Evolutionary conservation across 2,797 vertebrate genomes (phyloP).

Genomic region (Pipistrellus kuhlii): DNA sequence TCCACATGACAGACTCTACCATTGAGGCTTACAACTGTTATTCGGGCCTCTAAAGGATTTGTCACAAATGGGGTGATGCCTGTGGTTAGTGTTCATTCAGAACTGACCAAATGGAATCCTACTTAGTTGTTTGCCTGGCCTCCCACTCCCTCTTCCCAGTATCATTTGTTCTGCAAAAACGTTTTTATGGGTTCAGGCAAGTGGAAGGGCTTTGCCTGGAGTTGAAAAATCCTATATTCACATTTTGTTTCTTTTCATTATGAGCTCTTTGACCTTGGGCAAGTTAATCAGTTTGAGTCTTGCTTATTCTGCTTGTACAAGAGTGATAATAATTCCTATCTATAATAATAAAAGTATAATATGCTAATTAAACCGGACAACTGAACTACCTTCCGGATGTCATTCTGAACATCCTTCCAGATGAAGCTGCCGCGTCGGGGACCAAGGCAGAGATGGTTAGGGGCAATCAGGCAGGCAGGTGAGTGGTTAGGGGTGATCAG

Average conservation of each 20-base stretch:
- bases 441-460: too few species aligned
- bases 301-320: neutral
- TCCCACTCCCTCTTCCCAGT: neutral
- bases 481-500: too few species aligned
- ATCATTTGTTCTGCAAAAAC: conserved; percentile 6
- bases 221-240: neutral
- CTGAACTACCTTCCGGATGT: too few species aligned
- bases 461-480: too few species aligned
- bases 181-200: neutral
- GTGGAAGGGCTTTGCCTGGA: neutral
- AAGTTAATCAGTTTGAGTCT: neutral
- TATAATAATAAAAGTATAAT: too few species aligned
- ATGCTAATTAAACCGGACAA: too few species aligned
- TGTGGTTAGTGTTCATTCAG: neutral
- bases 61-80: neutral
- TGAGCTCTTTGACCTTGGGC: neutral
- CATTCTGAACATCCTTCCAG: too few species aligned
- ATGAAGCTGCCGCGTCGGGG: fast-evolving
- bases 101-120: neutral
- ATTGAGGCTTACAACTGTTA: neutral
- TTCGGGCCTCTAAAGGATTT: neutral
- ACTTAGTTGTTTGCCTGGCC: neutral
- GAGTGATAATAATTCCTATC: neutral
- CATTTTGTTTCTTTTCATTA: neutral
- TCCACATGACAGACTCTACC: neutral